These are phyloP conservation scores for Lepidocyrtinus sp. DNA, from an alignment of 2,888 invertebrate species.

Conservation along the genomic window DNA sequence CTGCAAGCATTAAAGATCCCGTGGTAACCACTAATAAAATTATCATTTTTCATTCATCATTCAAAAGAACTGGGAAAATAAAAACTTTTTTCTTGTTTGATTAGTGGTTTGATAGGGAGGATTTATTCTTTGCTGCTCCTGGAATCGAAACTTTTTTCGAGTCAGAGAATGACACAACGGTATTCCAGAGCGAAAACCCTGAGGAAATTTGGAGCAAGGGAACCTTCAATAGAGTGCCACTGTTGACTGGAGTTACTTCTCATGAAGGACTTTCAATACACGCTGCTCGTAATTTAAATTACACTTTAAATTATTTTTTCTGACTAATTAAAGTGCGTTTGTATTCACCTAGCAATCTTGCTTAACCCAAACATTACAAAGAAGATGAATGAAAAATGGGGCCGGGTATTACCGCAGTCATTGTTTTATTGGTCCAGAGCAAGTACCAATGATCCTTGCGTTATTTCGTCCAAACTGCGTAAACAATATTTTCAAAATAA, in stretches of 20 bases:
- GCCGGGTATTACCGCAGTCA: constrained; percentile 34
- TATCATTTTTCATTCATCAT: too few relatives aligned
- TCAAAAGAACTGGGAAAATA: too few relatives aligned
- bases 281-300: constrained; percentile 36
- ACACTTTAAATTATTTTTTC: not conserved
- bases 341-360: constrained; percentile 25
- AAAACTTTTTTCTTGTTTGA: too few relatives aligned
- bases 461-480: constrained; percentile 36
- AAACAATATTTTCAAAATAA: constrained; percentile 46
- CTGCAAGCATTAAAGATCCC: constrained; percentile 25
- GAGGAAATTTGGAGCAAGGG: constrained; percentile 34
- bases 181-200: constrained; percentile 34
- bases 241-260: constrained; percentile 38
- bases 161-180: constrained; percentile 25
- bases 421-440: constrained; percentile 34
- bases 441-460: constrained; percentile 36
- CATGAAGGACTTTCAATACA: constrained; percentile 54
- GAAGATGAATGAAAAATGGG: constrained; percentile 55
- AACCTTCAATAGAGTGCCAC: constrained; percentile 53
- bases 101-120: constrained; percentile 47
- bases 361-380: constrained; percentile 28
- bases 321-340: too few relatives aligned
- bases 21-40: constrained; percentile 33
- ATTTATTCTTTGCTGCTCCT: constrained; percentile 41
- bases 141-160: constrained; percentile 35